Evolutionary conservation across 2,797 vertebrate genomes (phyloP).

Genomic region (Hafferia zeledoni): DNA sequence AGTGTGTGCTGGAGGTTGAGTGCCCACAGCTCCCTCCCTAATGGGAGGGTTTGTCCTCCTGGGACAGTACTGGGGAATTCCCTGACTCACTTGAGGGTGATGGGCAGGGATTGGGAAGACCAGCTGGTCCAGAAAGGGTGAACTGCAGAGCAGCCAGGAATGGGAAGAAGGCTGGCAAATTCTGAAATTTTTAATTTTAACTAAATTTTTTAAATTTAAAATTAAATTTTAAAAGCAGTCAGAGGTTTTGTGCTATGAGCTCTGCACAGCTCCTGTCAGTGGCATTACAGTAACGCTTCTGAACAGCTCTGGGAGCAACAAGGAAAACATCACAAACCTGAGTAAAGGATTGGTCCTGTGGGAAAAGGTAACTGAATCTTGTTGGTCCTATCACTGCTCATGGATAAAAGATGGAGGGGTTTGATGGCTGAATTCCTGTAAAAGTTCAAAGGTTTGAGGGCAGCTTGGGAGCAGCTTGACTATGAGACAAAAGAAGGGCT

Average conservation of each 20-base stretch:
- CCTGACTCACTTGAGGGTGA: not conserved
- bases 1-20: too few species aligned
- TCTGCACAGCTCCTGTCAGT: not conserved
- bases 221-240: too few species aligned
- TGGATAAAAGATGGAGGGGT: not conserved
- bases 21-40: not conserved
- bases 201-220: too few species aligned
- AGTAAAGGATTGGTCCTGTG: not conserved
- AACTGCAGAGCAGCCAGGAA: not conserved
- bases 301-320: not conserved
- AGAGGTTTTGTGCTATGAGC: not conserved
- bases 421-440: not conserved
- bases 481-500: not conserved
- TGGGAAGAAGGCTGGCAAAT: too few species aligned
- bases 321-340: not conserved
- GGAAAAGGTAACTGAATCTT: not conserved
- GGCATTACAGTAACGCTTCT: not conserved
- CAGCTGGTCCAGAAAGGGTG: not conserved
- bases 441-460: not conserved
- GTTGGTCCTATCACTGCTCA: not conserved
- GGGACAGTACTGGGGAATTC: not conserved
- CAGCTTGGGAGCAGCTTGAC: not conserved
- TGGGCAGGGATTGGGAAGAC: not conserved
- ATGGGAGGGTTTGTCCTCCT: not conserved
- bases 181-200: too few species aligned